These are phyloP conservation scores for Vandiemenella viatica DNA, from an alignment of 2,888 invertebrate species.

Conservation along the genomic window DNA sequence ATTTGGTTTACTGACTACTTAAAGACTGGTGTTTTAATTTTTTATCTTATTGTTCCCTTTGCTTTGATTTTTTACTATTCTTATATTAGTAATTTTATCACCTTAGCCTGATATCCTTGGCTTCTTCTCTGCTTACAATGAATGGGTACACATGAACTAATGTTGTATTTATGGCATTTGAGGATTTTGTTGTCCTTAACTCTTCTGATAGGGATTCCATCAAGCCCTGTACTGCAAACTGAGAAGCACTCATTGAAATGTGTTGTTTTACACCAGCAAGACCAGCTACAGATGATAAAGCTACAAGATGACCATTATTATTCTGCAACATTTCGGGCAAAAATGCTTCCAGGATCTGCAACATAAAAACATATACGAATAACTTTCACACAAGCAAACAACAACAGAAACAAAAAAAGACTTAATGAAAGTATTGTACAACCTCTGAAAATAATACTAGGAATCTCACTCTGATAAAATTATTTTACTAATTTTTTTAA, in stretches of 20 bases:
- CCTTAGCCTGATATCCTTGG: conserved; percentile 15
- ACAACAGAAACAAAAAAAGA: neutral
- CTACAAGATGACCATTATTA: conserved; percentile 43
- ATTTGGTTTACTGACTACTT: no score
- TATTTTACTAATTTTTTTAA: no score
- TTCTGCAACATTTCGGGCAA: conserved; percentile 42
- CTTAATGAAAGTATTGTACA: no score
- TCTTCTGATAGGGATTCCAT: conserved; percentile 47
- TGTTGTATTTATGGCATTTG: conserved; percentile 40
- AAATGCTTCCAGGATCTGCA: conserved; percentile 41
- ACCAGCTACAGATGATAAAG: conserved; percentile 46
- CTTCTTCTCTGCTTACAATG: conserved; percentile 37
- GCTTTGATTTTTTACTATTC: no score
- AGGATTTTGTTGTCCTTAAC: conserved; percentile 35
- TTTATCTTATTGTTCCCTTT: no score
- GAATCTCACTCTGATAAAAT: no score
- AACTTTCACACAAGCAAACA: no score
- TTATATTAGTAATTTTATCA: no score
- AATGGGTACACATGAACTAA: conserved; percentile 47
- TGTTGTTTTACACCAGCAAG: conserved; percentile 40
- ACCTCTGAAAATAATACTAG: no score
- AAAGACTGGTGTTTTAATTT: no score
- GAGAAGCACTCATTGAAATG: conserved; percentile 44
- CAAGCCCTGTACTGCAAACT: conserved; percentile 49
- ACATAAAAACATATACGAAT: conserved; percentile 15